phyloP scores from a whole-genome alignment of 2,888 invertebrate genomes.

The Megalurothrips usitatus region DNA sequence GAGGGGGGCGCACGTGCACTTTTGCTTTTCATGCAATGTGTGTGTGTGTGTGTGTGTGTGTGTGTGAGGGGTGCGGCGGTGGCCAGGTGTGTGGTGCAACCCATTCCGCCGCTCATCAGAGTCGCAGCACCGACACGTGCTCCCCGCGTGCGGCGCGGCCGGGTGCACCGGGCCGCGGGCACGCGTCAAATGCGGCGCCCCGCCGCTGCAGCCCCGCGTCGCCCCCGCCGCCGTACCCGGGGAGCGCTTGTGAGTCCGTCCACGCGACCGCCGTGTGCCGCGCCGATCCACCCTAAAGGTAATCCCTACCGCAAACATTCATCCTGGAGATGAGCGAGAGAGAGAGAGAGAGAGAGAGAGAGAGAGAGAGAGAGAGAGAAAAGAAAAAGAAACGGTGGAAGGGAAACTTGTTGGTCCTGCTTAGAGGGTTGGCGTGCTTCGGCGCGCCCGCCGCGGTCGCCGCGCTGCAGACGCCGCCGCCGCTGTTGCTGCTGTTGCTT shows the following conservation, averaged over 20 bases:
- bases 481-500: neutral
- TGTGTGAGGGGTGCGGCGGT: neutral
- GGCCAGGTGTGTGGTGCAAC: conserved; percentile 10
- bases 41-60: conserved; percentile 14
- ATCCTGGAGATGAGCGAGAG: neutral
- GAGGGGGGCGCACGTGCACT: neutral
- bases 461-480: neutral
- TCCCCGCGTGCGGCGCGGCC: neutral
- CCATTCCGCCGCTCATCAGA: conserved; percentile 2
- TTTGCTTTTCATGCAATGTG: conserved; percentile 15
- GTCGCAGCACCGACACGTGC: neutral
- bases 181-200: neutral
- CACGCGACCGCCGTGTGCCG: conserved; percentile 2
- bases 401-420: conserved; percentile 21
- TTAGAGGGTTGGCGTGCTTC: neutral
- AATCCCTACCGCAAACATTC: conserved; percentile 21
- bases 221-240: neutral
- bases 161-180: neutral
- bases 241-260: neutral
- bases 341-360: neutral
- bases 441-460: neutral
- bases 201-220: neutral
- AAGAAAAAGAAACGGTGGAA: neutral
- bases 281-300: conserved; percentile 19
- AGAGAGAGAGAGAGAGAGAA: neutral